These are phyloP conservation scores for Elanus axillaris DNA, from an alignment of 2,113 vertebrate genomes.

Conservation along the genomic window DNA sequence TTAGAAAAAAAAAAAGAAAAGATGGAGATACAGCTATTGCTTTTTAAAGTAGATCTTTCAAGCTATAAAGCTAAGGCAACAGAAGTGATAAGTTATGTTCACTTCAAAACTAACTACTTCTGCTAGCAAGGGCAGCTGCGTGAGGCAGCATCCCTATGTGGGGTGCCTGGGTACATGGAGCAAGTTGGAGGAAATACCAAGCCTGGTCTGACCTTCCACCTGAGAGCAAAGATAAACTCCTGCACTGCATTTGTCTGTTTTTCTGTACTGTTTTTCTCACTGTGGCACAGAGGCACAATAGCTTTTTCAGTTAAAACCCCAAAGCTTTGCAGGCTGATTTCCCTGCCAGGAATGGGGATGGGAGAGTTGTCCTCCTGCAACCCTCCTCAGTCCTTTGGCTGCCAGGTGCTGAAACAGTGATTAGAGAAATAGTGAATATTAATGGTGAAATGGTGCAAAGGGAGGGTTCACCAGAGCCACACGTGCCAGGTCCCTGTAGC, in stretches of 20 bases:
- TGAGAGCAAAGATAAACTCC: not conserved
- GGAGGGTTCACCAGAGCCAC: too few relatives aligned
- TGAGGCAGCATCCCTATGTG: fast-evolving
- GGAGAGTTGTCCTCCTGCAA: not conserved
- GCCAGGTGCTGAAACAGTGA: not conserved
- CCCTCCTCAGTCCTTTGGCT: too few relatives aligned
- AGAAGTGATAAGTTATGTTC: not conserved
- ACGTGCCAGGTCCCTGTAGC: not conserved
- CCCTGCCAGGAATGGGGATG: too few relatives aligned
- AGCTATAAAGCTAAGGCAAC: not conserved
- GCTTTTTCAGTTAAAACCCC: not conserved
- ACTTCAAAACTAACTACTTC: not conserved
- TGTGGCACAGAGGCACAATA: not conserved
- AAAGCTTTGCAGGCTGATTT: not conserved
- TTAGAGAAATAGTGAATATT: not conserved
- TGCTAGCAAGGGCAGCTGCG: not conserved
- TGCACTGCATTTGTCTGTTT: not conserved
- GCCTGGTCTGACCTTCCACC: not conserved
- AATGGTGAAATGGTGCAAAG: not conserved
- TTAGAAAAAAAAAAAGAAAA: too few relatives aligned
- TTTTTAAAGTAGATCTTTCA: not conserved
- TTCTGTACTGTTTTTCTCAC: not conserved
- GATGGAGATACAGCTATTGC: not conserved
- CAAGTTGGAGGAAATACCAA: not conserved
- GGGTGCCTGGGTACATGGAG: not conserved